phyloP scores from a whole-genome alignment of 2,113 vertebrate genomes.

The Rhizomys pruinosus region DNA sequence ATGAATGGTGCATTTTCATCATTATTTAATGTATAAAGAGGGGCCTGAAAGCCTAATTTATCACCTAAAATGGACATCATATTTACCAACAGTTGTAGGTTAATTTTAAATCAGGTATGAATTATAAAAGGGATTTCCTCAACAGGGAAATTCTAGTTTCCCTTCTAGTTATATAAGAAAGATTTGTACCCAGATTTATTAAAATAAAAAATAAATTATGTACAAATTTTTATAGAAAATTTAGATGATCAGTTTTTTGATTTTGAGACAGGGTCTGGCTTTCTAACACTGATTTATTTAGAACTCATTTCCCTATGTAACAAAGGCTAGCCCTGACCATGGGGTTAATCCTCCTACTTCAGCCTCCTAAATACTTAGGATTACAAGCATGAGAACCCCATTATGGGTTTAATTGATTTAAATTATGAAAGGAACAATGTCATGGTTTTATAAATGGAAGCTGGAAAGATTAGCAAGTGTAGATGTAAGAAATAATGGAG shows the following conservation, averaged over 20 bases:
- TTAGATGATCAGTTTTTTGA: not conserved
- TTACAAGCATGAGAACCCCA: not conserved
- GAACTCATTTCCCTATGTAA: not conserved
- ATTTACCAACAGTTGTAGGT: not conserved
- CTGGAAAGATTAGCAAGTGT: slow-evolving; percentile 1
- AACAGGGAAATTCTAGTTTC: not conserved
- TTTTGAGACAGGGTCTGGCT: not conserved
- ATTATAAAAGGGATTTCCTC: not conserved
- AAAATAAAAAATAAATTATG: not conserved
- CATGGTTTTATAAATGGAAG: not conserved
- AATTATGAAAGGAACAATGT: not conserved
- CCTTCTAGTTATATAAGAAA: not conserved
- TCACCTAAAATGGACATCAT: not conserved
- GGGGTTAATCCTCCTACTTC: not conserved
- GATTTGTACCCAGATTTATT: not conserved
- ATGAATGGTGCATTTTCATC: not conserved
- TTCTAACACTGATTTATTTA: not conserved
- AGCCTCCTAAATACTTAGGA: not conserved
- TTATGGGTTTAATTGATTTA: not conserved
- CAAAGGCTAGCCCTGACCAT: not conserved
- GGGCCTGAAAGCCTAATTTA: not conserved
- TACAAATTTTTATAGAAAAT: not conserved
- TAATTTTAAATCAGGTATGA: not conserved
- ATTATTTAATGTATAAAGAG: not conserved
- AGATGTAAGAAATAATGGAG: not conserved